Conservation (phyloP, 2,888 invertebrate genomes). For the Pardosa pseudoannulata region DNA sequence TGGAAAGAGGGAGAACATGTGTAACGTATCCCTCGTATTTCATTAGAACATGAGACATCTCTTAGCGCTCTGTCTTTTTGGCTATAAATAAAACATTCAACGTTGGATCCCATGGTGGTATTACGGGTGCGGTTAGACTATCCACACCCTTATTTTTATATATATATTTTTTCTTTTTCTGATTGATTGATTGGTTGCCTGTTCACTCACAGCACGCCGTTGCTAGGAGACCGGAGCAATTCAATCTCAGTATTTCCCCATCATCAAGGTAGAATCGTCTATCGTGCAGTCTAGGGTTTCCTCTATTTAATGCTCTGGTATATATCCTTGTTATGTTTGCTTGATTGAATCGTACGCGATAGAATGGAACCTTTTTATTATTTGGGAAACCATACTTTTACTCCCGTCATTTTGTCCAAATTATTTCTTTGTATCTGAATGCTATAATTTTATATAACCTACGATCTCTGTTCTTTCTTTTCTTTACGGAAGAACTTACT, state of each 20-base stretch:
- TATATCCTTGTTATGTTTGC: slow-evolving; percentile 9
- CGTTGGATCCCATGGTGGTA: not conserved
- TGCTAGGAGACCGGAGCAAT: slow-evolving; percentile 38
- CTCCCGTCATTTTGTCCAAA: no score
- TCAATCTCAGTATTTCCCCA: slow-evolving; percentile 43
- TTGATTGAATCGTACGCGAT: not conserved
- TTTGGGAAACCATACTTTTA: not conserved
- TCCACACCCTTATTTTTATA: slow-evolving; percentile 15
- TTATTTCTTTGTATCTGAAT: not conserved
- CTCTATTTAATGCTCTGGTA: not conserved
- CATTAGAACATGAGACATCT: not conserved
- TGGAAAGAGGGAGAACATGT: not conserved
- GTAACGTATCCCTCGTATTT: not conserved
- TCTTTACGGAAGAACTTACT: no score
- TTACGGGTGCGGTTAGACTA: slow-evolving; percentile 17
- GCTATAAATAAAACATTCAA: slow-evolving; percentile 4
- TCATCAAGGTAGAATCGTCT: slow-evolving; percentile 21
- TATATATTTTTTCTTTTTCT: no score
- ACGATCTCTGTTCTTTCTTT: no score
- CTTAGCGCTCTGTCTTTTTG: not conserved
- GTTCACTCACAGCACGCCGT: slow-evolving; percentile 18
- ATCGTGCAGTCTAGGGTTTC: not conserved
- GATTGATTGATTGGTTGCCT: slow-evolving; percentile 48
- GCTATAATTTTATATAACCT: no score
- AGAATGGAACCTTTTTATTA: not conserved